These are phyloP conservation scores for Urocolius indicus DNA, from an alignment of 2,113 vertebrate genomes.

Conservation along the genomic window DNA sequence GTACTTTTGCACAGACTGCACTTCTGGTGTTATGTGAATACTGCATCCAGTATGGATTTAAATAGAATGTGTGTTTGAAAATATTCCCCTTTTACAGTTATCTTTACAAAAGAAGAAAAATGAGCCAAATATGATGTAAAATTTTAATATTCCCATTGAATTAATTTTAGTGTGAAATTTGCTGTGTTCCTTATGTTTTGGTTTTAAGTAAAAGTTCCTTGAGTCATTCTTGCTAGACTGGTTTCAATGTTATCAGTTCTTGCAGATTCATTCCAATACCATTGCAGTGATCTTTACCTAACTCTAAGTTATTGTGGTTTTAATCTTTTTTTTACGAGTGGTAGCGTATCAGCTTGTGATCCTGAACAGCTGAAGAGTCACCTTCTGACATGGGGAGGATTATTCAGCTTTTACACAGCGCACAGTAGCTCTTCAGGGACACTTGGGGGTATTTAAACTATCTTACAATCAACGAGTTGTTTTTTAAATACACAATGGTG, in stretches of 20 bases:
- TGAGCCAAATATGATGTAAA: slow-evolving; percentile 78
- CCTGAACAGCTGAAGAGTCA: slow-evolving; percentile 92
- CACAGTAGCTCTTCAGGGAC: slow-evolving; percentile 82
- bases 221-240: slow-evolving; percentile 54
- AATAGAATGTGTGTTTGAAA: slow-evolving; percentile 17
- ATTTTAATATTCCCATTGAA: slow-evolving; percentile 32
- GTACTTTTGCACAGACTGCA: slow-evolving; percentile 55
- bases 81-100: neutral
- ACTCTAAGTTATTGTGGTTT: slow-evolving; percentile 65
- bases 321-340: slow-evolving; percentile 78
- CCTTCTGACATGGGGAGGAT: slow-evolving; percentile 84
- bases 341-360: slow-evolving; percentile 82
- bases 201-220: slow-evolving; percentile 68
- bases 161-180: slow-evolving; percentile 58
- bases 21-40: neutral
- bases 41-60: neutral
- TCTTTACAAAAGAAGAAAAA: slow-evolving; percentile 52
- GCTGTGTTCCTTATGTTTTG: slow-evolving; percentile 31
- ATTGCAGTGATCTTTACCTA: slow-evolving; percentile 65
- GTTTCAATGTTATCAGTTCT: slow-evolving; percentile 52
- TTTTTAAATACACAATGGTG: slow-evolving; percentile 37
- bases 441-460: slow-evolving; percentile 71
- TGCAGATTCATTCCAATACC: slow-evolving; percentile 63
- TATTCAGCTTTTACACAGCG: slow-evolving; percentile 80
- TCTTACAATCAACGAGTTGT: slow-evolving; percentile 35